Conservation (phyloP, 2,888 invertebrate species). For the Cosmopolites sordidus region DNA sequence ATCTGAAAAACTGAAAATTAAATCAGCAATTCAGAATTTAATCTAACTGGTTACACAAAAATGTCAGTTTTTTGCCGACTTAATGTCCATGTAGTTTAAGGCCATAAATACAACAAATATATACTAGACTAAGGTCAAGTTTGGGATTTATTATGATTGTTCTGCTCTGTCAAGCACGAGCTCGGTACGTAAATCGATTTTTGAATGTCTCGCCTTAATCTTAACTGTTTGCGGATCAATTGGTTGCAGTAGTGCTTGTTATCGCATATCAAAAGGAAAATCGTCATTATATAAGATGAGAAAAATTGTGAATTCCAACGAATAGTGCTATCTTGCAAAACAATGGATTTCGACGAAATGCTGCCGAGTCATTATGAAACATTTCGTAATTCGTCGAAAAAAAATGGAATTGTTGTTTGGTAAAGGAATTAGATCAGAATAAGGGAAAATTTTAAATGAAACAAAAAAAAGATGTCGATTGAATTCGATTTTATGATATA, state of each 20-base stretch:
- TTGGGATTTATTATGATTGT: not conserved
- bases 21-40: no score
- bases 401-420: no score
- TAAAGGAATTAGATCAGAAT: no score
- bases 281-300: not conserved
- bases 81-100: not conserved
- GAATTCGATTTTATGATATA: no score
- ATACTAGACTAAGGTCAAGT: constrained; percentile 5
- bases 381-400: no score
- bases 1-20: no score
- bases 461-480: no score
- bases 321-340: not conserved
- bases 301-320: not conserved
- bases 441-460: no score
- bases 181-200: not conserved
- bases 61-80: no score
- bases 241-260: not conserved
- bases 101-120: not conserved
- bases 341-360: not conserved
- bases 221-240: not conserved
- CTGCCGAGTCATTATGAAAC: not conserved
- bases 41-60: no score
- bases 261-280: not conserved
- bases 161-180: constrained; percentile 4
- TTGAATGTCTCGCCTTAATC: not conserved